Base-by-base conservation (phyloP, 2,797 vertebrate genomes). In the Denticeps clupeoides region DNA sequence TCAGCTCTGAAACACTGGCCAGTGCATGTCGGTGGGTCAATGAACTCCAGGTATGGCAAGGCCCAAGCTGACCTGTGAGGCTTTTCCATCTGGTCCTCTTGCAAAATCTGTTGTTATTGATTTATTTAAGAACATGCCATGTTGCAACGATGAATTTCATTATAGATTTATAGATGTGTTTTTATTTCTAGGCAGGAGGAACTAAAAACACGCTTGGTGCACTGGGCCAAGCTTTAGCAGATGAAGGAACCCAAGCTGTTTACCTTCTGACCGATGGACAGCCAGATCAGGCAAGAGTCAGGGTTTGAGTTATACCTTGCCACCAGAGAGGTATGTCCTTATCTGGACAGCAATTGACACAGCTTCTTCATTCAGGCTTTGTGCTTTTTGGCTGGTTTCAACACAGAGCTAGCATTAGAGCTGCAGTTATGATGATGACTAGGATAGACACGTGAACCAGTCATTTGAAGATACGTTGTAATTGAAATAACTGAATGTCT, bases 231-330 rank as follows among this genome's bases (percentile, higher is more conserved):
- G 84, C 83, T 52, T 60, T 85, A 41, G 62, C 72, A 13, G 86
- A 87, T 67, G 5, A 53, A 47, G 77, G 62, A 33, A 78, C 76
- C 45, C 63, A 79, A 51, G 81, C 67, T 44, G 62, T 87, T 67
- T 88, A 88, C 60, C 77, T 87, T 38, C 58, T 88, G 65, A 85
- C 82, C 9, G 82, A 87, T 48, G 83, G 86, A 44, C 79, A 82
- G 47, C 85, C 83, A 49, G 77, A 88, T 52, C 83, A 87, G 84
- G 85, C 88, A 81, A n/a, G n/a, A n/a, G n/a, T n/a, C n/a, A n/a
- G n/a, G n/a, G n/a, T n/a, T n/a, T n/a, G n/a, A n/a, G n/a, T n/a
- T n/a, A n/a, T n/a, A n/a, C n/a, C n/a, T n/a, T n/a, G n/a, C n/a
- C n/a, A n/a, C n/a, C n/a, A n/a, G n/a, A n/a, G n/a, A n/a, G n/a